Evolutionary conservation across 2,797 vertebrate genomes (phyloP).

Genomic region (Tenualosa thibaudeaui): DNA sequence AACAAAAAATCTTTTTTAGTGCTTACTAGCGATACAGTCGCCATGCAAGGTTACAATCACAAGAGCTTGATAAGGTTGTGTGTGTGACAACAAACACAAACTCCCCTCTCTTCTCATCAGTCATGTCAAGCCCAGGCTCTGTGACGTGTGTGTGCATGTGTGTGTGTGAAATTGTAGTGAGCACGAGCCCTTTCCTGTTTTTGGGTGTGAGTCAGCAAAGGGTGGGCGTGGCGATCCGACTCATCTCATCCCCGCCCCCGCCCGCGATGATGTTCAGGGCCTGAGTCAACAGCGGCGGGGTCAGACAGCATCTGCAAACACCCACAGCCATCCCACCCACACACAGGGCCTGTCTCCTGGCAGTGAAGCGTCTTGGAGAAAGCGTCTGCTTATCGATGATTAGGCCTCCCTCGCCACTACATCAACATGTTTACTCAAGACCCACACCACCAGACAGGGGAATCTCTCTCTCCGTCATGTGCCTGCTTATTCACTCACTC

Average conservation of each 20-base stretch:
- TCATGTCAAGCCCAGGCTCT: not conserved
- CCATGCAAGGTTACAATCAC: not conserved
- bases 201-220: not conserved
- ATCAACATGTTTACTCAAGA: conserved; percentile 50
- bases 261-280: not conserved
- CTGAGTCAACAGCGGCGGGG: conserved; percentile 19
- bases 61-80: not conserved
- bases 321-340: not conserved
- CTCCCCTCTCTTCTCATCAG: not conserved
- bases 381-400: conserved; percentile 47
- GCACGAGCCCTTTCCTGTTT: not conserved
- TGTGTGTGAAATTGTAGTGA: not conserved
- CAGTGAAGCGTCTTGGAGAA: conserved; percentile 19
- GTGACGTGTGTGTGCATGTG: not conserved
- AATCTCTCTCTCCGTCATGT: conserved; percentile 29
- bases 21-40: not conserved
- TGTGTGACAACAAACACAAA: not conserved
- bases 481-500: not conserved
- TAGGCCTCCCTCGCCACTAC: conserved; percentile 43
- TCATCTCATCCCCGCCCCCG: not conserved
- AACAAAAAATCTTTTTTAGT: conserved; percentile 28
- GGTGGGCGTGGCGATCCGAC: not conserved
- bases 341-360: conserved; percentile 31
- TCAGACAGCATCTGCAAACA: conserved; percentile 20
- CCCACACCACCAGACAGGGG: conserved; percentile 42